phyloP scores from a whole-genome alignment of 1,140 invertebrate species.

The Dendrolimus kikuchii region DNA sequence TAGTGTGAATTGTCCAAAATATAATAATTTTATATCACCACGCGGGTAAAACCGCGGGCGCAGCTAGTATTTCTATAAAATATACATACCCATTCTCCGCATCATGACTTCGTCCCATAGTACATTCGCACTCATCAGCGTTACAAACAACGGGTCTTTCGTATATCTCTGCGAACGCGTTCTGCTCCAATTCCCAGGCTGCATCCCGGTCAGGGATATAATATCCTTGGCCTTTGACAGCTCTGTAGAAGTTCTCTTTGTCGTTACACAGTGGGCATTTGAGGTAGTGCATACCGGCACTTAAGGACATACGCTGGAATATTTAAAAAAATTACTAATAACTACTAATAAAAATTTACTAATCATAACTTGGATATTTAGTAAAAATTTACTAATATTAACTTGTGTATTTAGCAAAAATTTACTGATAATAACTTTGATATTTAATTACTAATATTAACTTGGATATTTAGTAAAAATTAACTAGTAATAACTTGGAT shows the following conservation, averaged over 20 bases:
- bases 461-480: too few species aligned
- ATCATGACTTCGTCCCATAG: slow-evolving; percentile 30
- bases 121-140: slow-evolving; percentile 34
- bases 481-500: too few species aligned
- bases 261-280: slow-evolving; percentile 82
- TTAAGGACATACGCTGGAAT: slow-evolving; percentile 19
- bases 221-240: slow-evolving; percentile 75
- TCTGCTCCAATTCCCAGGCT: slow-evolving; percentile 78
- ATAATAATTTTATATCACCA: too few species aligned
- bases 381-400: too few species aligned
- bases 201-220: slow-evolving; percentile 81
- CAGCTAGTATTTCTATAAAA: neutral
- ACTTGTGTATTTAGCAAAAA: too few species aligned
- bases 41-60: neutral
- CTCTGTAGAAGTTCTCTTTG: slow-evolving; percentile 70
- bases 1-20: too few species aligned
- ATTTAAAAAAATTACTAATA: too few species aligned
- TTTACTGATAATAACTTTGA: too few species aligned
- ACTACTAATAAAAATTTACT: too few species aligned
- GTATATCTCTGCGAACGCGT: slow-evolving; percentile 73
- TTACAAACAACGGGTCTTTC: slow-evolving; percentile 39
- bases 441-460: too few species aligned
- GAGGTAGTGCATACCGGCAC: slow-evolving; percentile 75
- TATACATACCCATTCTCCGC: slow-evolving; percentile 28
- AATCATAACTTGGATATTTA: too few species aligned